These are phyloP conservation scores for Pseudorhombus dupliciocellatus DNA, from an alignment of 2,113 vertebrate genomes.

Conservation along the genomic window DNA sequence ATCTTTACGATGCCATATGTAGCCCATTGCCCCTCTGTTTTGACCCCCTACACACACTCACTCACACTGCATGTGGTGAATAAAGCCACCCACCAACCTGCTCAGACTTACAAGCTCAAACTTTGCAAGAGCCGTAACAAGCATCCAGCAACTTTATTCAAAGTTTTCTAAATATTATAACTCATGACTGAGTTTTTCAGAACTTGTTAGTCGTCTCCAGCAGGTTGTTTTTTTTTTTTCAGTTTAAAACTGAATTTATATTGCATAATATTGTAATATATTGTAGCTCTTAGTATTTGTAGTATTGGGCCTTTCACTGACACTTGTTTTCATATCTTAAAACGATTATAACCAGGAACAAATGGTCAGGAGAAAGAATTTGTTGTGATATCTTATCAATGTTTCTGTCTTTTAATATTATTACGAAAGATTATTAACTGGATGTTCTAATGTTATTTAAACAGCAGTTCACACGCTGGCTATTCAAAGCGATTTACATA, in stretches of 20 bases:
- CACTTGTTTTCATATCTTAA: no score
- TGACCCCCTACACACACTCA: slow-evolving; percentile 63
- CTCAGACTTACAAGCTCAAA: slow-evolving; percentile 44
- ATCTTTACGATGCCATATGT: slow-evolving; percentile 95
- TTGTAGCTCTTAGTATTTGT: no score
- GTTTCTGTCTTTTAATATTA: no score
- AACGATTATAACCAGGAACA: no score
- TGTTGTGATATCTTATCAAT: no score
- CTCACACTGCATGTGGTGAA: slow-evolving; percentile 57
- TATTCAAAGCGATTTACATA: no score
- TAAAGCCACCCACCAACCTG: slow-evolving; percentile 74
- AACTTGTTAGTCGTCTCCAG: neutral
- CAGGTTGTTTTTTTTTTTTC: neutral
- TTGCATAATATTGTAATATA: no score
- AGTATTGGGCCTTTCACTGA: no score
- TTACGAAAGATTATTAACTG: no score
- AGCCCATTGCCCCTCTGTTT: slow-evolving; percentile 84
- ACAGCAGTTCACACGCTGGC: no score
- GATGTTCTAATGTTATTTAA: no score
- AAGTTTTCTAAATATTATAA: slow-evolving; percentile 5
- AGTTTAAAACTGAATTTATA: neutral
- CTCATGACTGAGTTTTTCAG: neutral
- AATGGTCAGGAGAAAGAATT: no score
- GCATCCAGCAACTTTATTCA: neutral
- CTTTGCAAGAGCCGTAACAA: slow-evolving; percentile 21